Evolutionary conservation across 2,113 vertebrate genomes (phyloP).

Genomic region (Euleptes europaea): DNA sequence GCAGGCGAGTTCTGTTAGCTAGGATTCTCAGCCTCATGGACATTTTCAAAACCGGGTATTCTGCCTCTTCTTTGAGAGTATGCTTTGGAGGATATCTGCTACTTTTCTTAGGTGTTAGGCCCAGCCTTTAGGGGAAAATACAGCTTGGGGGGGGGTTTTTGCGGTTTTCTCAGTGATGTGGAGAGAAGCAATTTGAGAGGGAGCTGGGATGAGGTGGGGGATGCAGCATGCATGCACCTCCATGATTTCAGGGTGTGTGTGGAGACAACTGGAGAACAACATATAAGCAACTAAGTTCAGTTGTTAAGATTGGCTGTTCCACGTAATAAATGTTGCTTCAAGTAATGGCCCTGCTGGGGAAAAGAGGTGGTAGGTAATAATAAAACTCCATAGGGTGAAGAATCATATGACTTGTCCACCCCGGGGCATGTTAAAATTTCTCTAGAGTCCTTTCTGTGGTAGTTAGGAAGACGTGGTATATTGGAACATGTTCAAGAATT

Average conservation of each 20-base stretch:
- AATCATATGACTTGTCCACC: too few relatives aligned
- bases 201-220: not conserved
- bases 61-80: too few relatives aligned
- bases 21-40: not conserved
- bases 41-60: not conserved
- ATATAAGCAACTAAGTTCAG: not conserved
- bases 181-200: not conserved
- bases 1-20: not conserved
- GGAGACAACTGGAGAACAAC: not conserved
- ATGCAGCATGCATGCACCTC: not conserved
- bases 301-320: not conserved
- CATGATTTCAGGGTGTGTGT: not conserved
- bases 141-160: not conserved
- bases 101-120: not conserved
- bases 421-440: not conserved
- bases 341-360: not conserved
- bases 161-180: not conserved
- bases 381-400: not conserved
- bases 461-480: not conserved
- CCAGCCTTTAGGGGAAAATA: not conserved
- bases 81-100: not conserved
- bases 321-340: not conserved
- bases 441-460: not conserved
- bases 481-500: not conserved
- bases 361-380: not conserved